Conservation (phyloP, 2,797 vertebrate genomes). For the Oreonectes daqikongensis region DNA sequence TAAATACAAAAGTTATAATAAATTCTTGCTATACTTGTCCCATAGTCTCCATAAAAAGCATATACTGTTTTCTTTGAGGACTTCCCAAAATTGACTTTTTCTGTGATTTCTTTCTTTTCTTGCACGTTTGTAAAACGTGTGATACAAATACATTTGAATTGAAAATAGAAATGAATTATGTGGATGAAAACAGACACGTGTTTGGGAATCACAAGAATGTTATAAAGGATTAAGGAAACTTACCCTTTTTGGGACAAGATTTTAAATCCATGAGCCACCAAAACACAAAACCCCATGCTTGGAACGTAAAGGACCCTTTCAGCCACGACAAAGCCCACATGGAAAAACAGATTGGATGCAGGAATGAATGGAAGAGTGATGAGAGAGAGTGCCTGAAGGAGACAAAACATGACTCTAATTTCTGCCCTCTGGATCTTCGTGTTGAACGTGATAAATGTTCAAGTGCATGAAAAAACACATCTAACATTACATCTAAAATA, state of each 20-base stretch:
- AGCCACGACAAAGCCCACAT: constrained; percentile 97
- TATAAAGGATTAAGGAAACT: constrained; percentile 37
- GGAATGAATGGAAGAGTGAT: constrained; percentile 95
- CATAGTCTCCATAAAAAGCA: no score
- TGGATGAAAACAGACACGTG: not conserved
- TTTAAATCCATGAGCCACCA: constrained; percentile 93
- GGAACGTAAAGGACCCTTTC: constrained; percentile 96
- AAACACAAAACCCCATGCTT: constrained; percentile 98
- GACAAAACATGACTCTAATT: constrained; percentile 25
- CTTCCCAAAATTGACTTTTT: no score
- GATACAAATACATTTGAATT: no score
- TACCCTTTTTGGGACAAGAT: constrained; percentile 86
- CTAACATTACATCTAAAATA: not conserved
- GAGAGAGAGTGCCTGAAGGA: constrained; percentile 87
- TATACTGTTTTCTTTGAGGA: no score
- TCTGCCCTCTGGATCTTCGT: not conserved
- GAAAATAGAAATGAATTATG: not conserved
- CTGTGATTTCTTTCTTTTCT: no score
- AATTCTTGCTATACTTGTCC: not conserved
- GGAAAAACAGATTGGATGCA: constrained; percentile 97
- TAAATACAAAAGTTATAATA: no score
- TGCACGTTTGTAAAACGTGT: no score
- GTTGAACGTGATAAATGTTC: not conserved
- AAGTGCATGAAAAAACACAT: not conserved
- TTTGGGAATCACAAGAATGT: not conserved